A percentile compares a stretch with the other conserved stretches of the same genome.
Conservation (phyloP, 2,797 vertebrate species). For the Morus bassanus region DNA sequence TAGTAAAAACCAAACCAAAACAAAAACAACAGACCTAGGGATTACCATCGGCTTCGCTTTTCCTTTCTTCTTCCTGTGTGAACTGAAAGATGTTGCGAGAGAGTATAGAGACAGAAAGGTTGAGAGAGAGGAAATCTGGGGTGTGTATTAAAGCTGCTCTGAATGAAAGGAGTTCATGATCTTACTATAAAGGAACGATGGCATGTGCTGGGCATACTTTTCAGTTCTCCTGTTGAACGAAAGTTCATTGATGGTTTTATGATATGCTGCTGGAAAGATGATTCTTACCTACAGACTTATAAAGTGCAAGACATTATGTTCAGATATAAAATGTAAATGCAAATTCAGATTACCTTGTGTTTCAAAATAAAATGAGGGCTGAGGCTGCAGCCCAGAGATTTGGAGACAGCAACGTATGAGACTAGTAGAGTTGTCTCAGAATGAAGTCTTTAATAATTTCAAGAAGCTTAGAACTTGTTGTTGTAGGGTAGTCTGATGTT, state of each 20-base stretch:
- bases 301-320: background rate
- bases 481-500: fast-evolving
- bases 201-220: background rate
- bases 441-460: background rate
- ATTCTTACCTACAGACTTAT: background rate
- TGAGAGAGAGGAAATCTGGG: background rate
- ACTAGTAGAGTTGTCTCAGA: background rate
- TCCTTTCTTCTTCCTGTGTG: background rate
- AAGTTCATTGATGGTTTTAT: background rate
- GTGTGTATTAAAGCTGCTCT: background rate
- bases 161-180: background rate
- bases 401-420: fast-evolving
- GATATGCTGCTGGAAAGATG: background rate
- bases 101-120: background rate
- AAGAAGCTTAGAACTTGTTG: background rate
- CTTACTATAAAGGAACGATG: background rate
- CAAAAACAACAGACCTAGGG: too few relatives aligned
- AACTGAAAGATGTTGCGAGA: background rate
- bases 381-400: background rate
- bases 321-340: background rate
- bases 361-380: background rate
- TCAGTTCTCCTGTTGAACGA: background rate
- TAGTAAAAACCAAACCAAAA: background rate
- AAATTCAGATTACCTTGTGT: background rate
- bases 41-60: background rate